Percentiles rank a stretch among this genome's conserved stretches.
Conservation (phyloP, 2,113 vertebrate species). For the Anoplopoma fimbria region DNA sequence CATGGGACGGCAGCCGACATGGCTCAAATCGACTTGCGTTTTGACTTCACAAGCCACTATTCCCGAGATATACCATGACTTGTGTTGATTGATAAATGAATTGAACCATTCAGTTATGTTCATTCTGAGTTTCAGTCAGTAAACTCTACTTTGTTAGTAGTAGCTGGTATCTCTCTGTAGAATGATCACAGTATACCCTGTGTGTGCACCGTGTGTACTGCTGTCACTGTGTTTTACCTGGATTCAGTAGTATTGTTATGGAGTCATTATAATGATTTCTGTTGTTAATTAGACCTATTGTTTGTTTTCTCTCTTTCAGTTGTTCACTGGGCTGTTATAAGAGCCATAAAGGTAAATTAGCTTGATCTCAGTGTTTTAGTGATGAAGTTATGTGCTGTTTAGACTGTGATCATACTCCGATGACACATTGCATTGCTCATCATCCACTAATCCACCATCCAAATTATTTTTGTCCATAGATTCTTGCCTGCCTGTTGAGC, state of each 20-base stretch:
- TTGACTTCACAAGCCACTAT: not conserved
- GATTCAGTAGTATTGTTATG: not conserved
- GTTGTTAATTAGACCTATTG: not conserved
- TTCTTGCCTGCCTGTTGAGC: conserved; percentile 66
- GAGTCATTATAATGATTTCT: not conserved
- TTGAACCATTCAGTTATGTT: not conserved
- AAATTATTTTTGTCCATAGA: conserved; percentile 54
- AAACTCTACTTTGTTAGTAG: not conserved
- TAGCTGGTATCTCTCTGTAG: not conserved
- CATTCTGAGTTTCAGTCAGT: no score
- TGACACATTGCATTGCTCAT: not conserved
- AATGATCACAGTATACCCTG: not conserved
- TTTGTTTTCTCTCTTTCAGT: conserved; percentile 58
- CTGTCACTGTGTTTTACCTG: not conserved
- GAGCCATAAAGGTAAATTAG: conserved; percentile 79
- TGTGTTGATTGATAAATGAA: not conserved
- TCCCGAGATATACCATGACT: not conserved
- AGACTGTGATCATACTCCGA: not conserved
- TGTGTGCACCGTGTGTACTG: not conserved
- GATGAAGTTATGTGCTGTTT: not conserved
- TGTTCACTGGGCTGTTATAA: conserved; percentile 85
- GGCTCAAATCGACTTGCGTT: conserved; percentile 11
- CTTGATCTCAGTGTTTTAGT: not conserved
- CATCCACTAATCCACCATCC: not conserved
- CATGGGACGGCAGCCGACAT: conserved; percentile 37